phyloP scores from a whole-genome alignment of 2,797 vertebrate species.

The Karalla daura region DNA sequence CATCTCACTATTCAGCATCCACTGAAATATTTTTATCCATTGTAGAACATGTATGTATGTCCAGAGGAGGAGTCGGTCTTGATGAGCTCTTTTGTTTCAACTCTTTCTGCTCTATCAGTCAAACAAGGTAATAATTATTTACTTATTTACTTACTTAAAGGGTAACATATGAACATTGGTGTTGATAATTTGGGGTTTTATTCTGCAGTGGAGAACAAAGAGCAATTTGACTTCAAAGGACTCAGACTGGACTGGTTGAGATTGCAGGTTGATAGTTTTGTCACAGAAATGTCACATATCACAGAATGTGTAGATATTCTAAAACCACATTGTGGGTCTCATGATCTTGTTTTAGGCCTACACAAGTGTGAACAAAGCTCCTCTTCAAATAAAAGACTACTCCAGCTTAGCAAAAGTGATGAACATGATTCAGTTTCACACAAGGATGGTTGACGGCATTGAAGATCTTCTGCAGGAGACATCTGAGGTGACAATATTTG shows the following conservation, averaged over 20 bases:
- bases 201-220: constrained; percentile 85
- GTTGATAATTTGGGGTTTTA: not conserved
- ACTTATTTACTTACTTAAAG: not conserved
- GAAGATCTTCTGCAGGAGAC: constrained; percentile 87
- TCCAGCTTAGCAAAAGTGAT: constrained; percentile 89
- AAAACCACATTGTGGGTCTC: too few relatives aligned
- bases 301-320: not conserved
- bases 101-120: constrained; percentile 86
- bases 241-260: constrained; percentile 94
- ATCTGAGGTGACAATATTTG: constrained; percentile 89
- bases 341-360: constrained; percentile 89
- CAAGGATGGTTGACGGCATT: constrained; percentile 87
- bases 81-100: constrained; percentile 91
- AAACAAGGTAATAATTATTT: constrained; percentile 86
- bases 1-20: not conserved
- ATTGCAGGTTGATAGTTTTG: constrained; percentile 85
- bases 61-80: constrained; percentile 95
- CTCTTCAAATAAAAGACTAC: constrained; percentile 85
- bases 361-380: constrained; percentile 89
- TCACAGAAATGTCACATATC: not conserved
- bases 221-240: constrained; percentile 88
- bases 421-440: constrained; percentile 93
- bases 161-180: not conserved
- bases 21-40: not conserved
- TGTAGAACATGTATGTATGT: constrained; percentile 91